Evolutionary conservation across 2,113 vertebrate species (phyloP).

Genomic region (Capra hircus): DNA sequence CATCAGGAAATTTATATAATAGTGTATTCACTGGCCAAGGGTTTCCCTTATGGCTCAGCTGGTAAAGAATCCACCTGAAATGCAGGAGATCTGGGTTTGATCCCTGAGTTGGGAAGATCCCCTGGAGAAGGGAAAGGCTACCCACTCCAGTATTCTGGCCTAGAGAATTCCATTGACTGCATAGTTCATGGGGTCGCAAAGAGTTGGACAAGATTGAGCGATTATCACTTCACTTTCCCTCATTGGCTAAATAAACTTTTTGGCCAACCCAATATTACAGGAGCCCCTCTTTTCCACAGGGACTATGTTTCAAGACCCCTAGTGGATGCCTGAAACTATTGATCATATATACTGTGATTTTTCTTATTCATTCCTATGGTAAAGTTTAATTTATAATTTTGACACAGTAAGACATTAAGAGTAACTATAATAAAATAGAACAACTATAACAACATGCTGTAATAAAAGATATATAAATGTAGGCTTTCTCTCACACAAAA

Average conservation of each 20-base stretch:
- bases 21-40: background rate
- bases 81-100: background rate
- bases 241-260: background rate
- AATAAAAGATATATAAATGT: background rate
- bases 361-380: background rate
- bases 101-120: background rate
- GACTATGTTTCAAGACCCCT: background rate
- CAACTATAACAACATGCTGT: background rate
- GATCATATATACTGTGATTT: background rate
- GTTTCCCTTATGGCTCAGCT: background rate
- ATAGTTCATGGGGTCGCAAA: background rate
- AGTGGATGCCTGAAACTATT: background rate
- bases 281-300: background rate
- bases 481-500: background rate
- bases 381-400: background rate
- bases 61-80: background rate
- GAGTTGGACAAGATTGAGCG: fast-evolving
- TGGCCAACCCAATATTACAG: background rate
- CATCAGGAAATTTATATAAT: background rate
- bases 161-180: background rate
- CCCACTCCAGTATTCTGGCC: background rate
- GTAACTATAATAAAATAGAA: background rate
- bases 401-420: background rate
- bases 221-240: background rate
- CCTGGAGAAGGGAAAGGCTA: background rate